phyloP scores from a whole-genome alignment of 2,888 invertebrate genomes.

The Hypena proboscidalis region DNA sequence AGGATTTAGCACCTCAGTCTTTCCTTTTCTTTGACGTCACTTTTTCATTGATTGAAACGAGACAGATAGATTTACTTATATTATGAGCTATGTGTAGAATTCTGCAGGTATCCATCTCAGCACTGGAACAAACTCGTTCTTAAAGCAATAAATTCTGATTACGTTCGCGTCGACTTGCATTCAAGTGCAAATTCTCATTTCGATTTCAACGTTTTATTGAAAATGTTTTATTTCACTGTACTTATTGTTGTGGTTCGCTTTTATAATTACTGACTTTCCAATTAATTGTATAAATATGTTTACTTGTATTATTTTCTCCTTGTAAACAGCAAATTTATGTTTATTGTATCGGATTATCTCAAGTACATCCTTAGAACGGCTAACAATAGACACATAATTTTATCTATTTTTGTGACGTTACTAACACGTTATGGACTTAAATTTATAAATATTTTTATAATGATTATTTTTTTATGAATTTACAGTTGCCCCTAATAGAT shows the following conservation, averaged over 20 bases:
- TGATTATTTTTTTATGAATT: too few species aligned
- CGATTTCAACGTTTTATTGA: conserved; percentile 50
- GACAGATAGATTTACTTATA: conserved; percentile 18
- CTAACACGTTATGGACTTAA: too few species aligned
- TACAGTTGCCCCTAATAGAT: too few species aligned
- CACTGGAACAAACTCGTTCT: conserved; percentile 56
- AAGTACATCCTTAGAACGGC: too few species aligned
- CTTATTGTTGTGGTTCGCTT: conserved; percentile 24
- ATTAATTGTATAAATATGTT: conserved; percentile 12
- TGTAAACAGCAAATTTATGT: not conserved
- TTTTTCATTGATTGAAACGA: conserved; percentile 18
- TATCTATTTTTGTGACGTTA: too few species aligned
- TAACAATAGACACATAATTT: too few species aligned
- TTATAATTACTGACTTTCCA: conserved; percentile 30
- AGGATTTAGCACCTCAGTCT: conserved; percentile 8
- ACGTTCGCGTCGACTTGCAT: conserved; percentile 57
- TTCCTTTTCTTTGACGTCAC: conserved; percentile 10
- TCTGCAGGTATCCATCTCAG: conserved; percentile 55
- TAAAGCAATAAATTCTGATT: conserved; percentile 67
- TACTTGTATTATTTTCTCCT: not conserved
- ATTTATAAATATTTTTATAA: too few species aligned
- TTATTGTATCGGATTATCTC: too few species aligned
- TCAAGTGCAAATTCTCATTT: conserved; percentile 63
- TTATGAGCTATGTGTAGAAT: conserved; percentile 30
- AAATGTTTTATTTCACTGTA: conserved; percentile 37